A percentile compares a stretch with the other conserved stretches of the same genome.
phyloP scores from a whole-genome alignment of 1,140 invertebrate species.

The Aphelinus atriplicis region DNA sequence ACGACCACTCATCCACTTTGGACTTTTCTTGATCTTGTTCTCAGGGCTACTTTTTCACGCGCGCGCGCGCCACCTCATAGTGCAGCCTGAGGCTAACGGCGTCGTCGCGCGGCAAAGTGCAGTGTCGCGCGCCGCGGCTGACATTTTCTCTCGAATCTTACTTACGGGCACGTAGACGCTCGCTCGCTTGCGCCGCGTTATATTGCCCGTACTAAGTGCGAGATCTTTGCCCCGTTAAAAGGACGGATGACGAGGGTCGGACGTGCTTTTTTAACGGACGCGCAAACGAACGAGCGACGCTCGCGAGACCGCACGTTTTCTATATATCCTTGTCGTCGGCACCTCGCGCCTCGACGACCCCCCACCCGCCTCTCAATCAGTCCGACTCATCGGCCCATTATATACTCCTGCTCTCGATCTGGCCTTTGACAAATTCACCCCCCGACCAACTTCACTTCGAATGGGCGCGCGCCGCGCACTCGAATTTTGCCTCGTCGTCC shows the following conservation, averaged over 20 bases:
- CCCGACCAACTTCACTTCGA: too few relatives aligned
- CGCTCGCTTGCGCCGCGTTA: not conserved
- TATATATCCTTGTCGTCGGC: slow-evolving; percentile 11
- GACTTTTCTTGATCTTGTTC: not conserved
- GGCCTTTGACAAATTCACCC: too few relatives aligned
- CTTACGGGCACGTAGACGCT: slow-evolving; percentile 15
- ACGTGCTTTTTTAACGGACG: slow-evolving; percentile 37
- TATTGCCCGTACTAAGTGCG: slow-evolving; percentile 21
- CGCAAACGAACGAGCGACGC: slow-evolving; percentile 21
- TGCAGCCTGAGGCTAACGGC: too few relatives aligned
- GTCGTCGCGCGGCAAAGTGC: slow-evolving; percentile 4
- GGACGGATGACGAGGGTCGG: slow-evolving; percentile 36
- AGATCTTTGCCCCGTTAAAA: slow-evolving; percentile 30
- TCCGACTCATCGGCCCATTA: too few relatives aligned
- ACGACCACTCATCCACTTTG: slow-evolving; percentile 1
- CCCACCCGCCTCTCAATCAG: too few relatives aligned
- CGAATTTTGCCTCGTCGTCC: too few relatives aligned
- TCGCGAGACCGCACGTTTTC: slow-evolving; percentile 18
- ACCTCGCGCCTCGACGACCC: too few relatives aligned
- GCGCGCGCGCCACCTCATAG: not conserved
- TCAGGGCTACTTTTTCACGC: slow-evolving; percentile 13
- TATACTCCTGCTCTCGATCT: too few relatives aligned
- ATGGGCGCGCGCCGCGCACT: too few relatives aligned
- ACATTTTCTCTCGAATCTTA: slow-evolving; percentile 25
- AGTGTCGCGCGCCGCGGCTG: slow-evolving; percentile 2